Evolutionary conservation across 2,113 vertebrate species (phyloP).

Genomic region (Oenanthe oenanthe): DNA sequence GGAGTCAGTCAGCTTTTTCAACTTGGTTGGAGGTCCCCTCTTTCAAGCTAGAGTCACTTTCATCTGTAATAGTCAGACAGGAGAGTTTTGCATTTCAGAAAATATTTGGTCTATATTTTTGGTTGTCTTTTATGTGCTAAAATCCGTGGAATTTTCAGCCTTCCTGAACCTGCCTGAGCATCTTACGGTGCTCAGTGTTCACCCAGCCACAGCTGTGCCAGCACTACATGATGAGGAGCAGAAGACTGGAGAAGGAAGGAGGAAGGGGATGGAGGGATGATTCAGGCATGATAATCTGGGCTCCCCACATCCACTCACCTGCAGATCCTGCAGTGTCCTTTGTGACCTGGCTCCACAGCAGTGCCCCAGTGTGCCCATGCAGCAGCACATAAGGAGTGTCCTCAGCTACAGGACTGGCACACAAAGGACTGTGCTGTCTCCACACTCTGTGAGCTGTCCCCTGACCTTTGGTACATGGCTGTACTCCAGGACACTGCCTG

Average conservation of each 20-base stretch:
- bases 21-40: neutral
- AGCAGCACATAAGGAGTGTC: neutral
- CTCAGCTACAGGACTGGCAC: fast-evolving
- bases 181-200: fast-evolving
- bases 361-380: neutral
- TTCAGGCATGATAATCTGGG: neutral
- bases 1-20: neutral
- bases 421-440: neutral
- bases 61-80: neutral
- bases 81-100: conserved; percentile 19
- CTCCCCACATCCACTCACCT: neutral
- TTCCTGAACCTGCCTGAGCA: neutral
- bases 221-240: no score
- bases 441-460: neutral
- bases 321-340: neutral
- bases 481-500: neutral
- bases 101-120: conserved; percentile 1
- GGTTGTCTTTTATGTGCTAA: neutral
- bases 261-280: neutral
- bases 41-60: neutral
- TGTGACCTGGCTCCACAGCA: neutral
- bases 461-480: neutral
- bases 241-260: neutral
- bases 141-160: neutral
- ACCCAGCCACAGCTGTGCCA: neutral